Evolutionary conservation across 1,140 invertebrate genomes (phyloP).

Genomic region (Apis florea): DNA sequence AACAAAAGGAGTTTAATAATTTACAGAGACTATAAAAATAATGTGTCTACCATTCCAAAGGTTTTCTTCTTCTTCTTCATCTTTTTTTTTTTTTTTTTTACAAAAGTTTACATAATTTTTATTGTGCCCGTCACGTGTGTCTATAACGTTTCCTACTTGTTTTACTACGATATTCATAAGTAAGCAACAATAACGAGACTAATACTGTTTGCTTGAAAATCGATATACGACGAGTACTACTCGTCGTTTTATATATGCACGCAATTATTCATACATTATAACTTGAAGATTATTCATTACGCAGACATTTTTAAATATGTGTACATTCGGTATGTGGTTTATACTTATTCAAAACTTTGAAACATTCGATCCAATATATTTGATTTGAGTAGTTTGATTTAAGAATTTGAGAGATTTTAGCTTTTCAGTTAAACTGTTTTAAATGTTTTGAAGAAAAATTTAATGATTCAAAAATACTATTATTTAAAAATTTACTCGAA

Average conservation of each 20-base stretch:
- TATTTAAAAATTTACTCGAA: not conserved
- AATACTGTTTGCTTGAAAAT: constrained; percentile 58
- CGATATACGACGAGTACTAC: constrained; percentile 21
- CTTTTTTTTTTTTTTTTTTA: constrained; percentile 25
- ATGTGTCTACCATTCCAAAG: constrained; percentile 51
- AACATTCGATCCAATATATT: constrained; percentile 4
- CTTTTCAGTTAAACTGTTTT: not conserved
- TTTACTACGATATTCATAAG: constrained; percentile 29
- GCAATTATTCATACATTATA: constrained; percentile 24
- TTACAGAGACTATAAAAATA: constrained; percentile 64
- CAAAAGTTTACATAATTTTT: constrained; percentile 49
- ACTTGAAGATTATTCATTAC: constrained; percentile 35
- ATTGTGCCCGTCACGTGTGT: constrained; percentile 50
- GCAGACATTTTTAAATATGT: constrained; percentile 25
- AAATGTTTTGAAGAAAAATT: not conserved
- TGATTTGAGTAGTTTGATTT: not conserved
- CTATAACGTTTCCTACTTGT: constrained; percentile 28
- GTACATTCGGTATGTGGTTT: not conserved
- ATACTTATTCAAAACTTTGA: not conserved
- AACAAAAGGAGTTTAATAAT: constrained; percentile 39
- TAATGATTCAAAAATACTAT: not conserved
- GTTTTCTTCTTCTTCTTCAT: not conserved
- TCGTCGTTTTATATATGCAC: constrained; percentile 21
- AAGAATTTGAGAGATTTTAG: not conserved
- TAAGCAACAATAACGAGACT: constrained; percentile 60